Evolutionary conservation across 2,888 invertebrate species (phyloP).

Genomic region (Synanthedon tipuliformis): DNA sequence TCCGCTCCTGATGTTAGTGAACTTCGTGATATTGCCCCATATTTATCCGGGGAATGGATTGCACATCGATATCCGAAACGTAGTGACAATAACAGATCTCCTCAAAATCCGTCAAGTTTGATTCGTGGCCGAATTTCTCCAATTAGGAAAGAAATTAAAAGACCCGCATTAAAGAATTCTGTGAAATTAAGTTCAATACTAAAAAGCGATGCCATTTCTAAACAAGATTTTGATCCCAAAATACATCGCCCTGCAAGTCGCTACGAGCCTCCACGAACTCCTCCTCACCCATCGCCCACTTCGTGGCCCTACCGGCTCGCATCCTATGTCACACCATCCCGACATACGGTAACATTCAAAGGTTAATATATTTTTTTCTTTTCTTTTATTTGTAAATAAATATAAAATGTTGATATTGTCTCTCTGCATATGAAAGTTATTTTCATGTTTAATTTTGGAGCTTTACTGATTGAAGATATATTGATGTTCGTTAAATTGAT

Average conservation of each 20-base stretch:
- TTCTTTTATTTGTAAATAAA: slow-evolving; percentile 21
- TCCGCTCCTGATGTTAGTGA: slow-evolving; percentile 85
- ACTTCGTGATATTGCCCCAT: slow-evolving; percentile 81
- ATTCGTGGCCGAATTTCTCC: slow-evolving; percentile 42
- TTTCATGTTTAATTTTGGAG: slow-evolving; percentile 51
- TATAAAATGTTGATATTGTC: slow-evolving; percentile 14
- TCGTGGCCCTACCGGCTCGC: slow-evolving; percentile 52
- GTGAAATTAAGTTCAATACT: slow-evolving; percentile 60
- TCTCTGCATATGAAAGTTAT: slow-evolving; percentile 10
- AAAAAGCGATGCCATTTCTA: slow-evolving; percentile 67
- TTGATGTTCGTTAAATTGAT: slow-evolving; percentile 34
- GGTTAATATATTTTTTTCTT: slow-evolving; percentile 56
- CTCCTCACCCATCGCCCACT: slow-evolving; percentile 63
- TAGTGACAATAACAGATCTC: slow-evolving; percentile 75
- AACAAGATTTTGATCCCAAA: slow-evolving; percentile 79
- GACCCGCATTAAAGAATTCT: slow-evolving; percentile 38
- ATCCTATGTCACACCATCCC: slow-evolving; percentile 65
- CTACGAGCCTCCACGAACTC: slow-evolving; percentile 77
- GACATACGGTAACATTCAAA: slow-evolving; percentile 80
- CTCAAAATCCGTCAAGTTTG: slow-evolving; percentile 51
- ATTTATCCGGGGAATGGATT: slow-evolving; percentile 82
- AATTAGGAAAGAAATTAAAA: slow-evolving; percentile 54
- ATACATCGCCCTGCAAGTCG: slow-evolving; percentile 81
- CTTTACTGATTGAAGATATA: slow-evolving; percentile 31
- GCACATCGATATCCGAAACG: slow-evolving; percentile 82